phyloP scores from a whole-genome alignment of 2,888 invertebrate genomes.

The Drosophila sordidula region DNA sequence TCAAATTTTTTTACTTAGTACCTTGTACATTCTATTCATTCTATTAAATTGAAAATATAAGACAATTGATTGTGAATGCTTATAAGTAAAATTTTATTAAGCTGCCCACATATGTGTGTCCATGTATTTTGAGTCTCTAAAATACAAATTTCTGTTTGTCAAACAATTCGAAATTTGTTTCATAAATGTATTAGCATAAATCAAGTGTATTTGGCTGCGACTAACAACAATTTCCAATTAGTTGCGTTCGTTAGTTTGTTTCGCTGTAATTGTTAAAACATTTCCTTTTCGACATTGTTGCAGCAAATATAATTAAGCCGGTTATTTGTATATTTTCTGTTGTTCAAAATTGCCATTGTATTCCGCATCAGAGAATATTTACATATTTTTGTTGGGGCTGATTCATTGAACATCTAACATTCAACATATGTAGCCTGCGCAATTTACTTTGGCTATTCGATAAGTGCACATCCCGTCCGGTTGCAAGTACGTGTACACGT shows the following conservation, averaged over 20 bases:
- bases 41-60: too few relatives aligned
- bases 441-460: constrained; percentile 33
- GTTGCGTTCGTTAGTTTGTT: not conserved
- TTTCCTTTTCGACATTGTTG: constrained; percentile 8
- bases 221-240: constrained; percentile 1
- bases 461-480: constrained; percentile 49
- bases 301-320: constrained; percentile 6
- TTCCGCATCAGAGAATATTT: not conserved
- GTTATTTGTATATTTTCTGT: constrained; percentile 1
- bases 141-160: too few relatives aligned
- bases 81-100: too few relatives aligned
- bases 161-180: not conserved
- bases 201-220: constrained; percentile 5
- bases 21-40: too few relatives aligned
- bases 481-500: constrained; percentile 51
- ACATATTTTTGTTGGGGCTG: not conserved
- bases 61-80: too few relatives aligned
- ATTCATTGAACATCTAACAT: constrained; percentile 8
- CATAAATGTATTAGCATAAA: not conserved
- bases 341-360: not conserved
- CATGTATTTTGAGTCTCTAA: too few relatives aligned
- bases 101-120: too few relatives aligned
- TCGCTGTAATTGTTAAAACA: constrained; percentile 2
- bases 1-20: too few relatives aligned
- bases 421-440: not conserved